Evolutionary conservation across 2,113 vertebrate genomes (phyloP), one percentile per base, ranked within the genome.

Genomic region (Picathartes gymnocephalus): DNA sequence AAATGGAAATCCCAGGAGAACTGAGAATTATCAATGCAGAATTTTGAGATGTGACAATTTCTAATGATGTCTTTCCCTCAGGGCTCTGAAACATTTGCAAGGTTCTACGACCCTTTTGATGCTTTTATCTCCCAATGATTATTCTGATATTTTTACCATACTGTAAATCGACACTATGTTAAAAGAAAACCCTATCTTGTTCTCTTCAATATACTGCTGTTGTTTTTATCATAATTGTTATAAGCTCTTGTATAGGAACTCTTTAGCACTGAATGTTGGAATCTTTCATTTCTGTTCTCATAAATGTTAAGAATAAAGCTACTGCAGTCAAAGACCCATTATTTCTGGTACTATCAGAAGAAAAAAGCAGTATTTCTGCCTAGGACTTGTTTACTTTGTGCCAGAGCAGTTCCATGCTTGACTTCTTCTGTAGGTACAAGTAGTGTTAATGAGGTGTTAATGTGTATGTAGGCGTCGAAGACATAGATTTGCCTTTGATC

Each of bases 391-490:
- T 91, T 35, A 58, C 57, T 86, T 83, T 84, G 57, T 90, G 74
- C 61, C 37, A 88, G 76, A 88, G 21, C 53, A 54, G 28, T 62
- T 81, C 35, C 35, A 57, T 62, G 50, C 45, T 71, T 45, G 58
- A 37, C 70, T 77, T 65, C 25, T 87, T 79, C 80, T 71, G 56
- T 48, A 74, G 92, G 21, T 57, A 64, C 79, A 50, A 86, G 82
- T 58, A 79, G 86, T 84, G 56, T 84, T 72, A 94, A 86, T 94
- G 66, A 85, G 76, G 94, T 85, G 89, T 85, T 95, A 92, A 89
- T 81, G 84, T 66, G 28, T 51, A 54, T 56, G 70, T 58, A 57
- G 70, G 86, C 25, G 28, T 90, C 12, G 53, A 56, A 71, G 54
- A 73, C 69, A 27, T 15, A 68, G 73, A 72, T 40, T 60, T 91